Evolutionary conservation across 92 coral and sea anemone species (phyloP).

Genomic region (Isaurus tuberculatus): DNA sequence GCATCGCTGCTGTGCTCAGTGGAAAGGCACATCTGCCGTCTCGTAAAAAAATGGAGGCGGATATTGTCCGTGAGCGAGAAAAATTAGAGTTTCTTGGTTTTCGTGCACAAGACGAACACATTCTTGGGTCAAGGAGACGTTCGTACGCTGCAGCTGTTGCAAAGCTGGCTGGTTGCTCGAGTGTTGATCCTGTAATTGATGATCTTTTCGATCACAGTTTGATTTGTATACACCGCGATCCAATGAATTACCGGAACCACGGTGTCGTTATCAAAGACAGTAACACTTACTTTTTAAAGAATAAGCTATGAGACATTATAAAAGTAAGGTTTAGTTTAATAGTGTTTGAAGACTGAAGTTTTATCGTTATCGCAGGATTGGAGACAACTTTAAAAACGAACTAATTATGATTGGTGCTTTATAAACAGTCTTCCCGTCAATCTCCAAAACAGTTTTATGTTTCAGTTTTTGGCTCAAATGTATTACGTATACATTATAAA

Average conservation of each 20-base stretch:
- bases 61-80: conserved; percentile 70
- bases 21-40: conserved; percentile 71
- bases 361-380: too few species aligned
- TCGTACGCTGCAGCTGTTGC: conserved; percentile 70
- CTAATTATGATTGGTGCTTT: too few species aligned
- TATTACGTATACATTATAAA: too few species aligned
- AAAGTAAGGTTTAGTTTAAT: too few species aligned
- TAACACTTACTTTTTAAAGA: background rate
- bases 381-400: too few species aligned
- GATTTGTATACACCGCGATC: background rate
- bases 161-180: conserved; percentile 70
- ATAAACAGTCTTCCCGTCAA: too few species aligned
- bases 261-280: conserved; percentile 19
- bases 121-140: conserved; percentile 61
- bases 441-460: too few species aligned
- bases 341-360: too few species aligned
- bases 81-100: conserved; percentile 59
- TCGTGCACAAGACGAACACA: conserved; percentile 70
- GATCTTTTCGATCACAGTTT: conserved; percentile 47
- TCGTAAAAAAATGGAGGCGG: conserved; percentile 71
- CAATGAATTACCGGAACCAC: background rate
- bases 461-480: too few species aligned
- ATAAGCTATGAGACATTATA: background rate
- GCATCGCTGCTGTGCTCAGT: conserved; percentile 66
- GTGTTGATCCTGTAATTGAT: conserved; percentile 49